phyloP scores from a whole-genome alignment of 2,797 vertebrate species.

The Gymnopithys bicolor region DNA sequence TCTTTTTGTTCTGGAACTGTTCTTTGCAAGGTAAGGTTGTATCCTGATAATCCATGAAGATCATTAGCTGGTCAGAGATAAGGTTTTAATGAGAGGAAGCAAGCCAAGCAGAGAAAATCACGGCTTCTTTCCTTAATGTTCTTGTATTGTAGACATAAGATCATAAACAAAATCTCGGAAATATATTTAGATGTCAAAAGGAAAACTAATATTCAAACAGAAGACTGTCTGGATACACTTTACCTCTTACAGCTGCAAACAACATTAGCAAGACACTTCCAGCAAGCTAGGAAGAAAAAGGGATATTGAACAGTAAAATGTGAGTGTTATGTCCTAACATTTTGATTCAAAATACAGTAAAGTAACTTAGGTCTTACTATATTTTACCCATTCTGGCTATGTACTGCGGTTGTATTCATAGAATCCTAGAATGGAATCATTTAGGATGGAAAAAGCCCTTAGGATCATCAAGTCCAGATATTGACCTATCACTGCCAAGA shows the following conservation, averaged over 20 bases:
- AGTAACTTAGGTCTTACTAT: neutral
- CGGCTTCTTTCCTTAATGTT: neutral
- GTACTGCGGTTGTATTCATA: neutral
- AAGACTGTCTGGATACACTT: neutral
- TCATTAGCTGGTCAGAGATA: neutral
- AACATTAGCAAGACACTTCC: neutral
- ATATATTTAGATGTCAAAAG: neutral
- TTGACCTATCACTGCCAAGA: neutral
- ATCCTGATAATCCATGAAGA: neutral
- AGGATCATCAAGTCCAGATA: rapidly evolving
- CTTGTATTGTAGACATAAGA: neutral
- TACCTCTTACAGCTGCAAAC: neutral
- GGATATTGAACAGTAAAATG: neutral
- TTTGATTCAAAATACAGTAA: neutral
- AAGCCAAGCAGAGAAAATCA: neutral
- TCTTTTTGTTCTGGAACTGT: neutral
- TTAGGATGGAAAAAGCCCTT: neutral
- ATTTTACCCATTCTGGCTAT: neutral
- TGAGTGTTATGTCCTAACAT: neutral
- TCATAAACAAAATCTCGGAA: neutral
- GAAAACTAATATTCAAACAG: neutral
- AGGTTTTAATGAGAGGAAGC: neutral
- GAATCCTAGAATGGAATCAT: neutral
- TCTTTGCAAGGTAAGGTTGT: neutral
- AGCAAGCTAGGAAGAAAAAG: neutral